phyloP scores from a whole-genome alignment of 2,888 invertebrate genomes.

The Apocheima hispidaria region DNA sequence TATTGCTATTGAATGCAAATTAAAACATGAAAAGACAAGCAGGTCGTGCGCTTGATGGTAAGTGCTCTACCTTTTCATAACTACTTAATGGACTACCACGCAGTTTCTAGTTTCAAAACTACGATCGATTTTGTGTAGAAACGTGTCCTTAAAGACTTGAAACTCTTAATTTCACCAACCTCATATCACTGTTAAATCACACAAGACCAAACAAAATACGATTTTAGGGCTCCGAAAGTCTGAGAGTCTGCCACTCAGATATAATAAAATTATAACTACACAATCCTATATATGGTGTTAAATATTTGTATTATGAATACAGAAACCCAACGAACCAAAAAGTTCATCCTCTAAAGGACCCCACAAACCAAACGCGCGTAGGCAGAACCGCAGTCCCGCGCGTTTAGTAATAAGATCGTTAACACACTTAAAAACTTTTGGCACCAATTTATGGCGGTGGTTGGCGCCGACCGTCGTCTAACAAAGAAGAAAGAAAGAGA shows the following conservation, averaged over 20 bases:
- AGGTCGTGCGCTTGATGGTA: background rate
- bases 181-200: background rate
- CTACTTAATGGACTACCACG: background rate
- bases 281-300: too few species aligned
- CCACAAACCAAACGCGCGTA: too few species aligned
- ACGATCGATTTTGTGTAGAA: too few species aligned
- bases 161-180: background rate
- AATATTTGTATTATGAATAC: background rate
- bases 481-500: too few species aligned
- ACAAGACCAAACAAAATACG: slow-evolving; percentile 28
- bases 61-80: background rate
- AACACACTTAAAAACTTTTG: too few species aligned
- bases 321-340: slow-evolving; percentile 42
- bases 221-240: background rate
- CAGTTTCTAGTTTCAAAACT: background rate
- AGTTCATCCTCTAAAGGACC: slow-evolving; percentile 36
- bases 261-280: too few species aligned
- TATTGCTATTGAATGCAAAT: background rate
- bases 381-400: too few species aligned
- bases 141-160: too few species aligned
- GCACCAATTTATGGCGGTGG: too few species aligned
- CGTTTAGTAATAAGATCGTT: too few species aligned
- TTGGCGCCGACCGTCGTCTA: too few species aligned
- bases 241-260: background rate
- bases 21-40: background rate